These are phyloP conservation scores for Pseudorhiza aurosa DNA, from an alignment of 30 jellyfish, hydroid and myxozoan species.

Conservation along the genomic window DNA sequence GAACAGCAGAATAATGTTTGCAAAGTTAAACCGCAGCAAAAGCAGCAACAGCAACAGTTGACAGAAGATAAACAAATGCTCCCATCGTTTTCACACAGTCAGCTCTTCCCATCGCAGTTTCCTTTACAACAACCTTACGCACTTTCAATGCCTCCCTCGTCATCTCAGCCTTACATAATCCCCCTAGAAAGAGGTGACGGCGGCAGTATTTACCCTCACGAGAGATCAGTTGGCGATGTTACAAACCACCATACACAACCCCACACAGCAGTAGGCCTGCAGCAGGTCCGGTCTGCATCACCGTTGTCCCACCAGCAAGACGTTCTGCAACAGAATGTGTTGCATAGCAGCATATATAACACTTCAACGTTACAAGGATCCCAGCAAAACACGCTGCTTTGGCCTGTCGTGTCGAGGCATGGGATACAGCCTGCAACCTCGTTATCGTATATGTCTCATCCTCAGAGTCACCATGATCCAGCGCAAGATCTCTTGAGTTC, in stretches of 20 bases:
- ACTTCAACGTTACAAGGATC: constrained; percentile 69
- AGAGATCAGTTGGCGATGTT: constrained; percentile 51
- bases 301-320: constrained; percentile 84
- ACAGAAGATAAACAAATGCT: constrained; percentile 39
- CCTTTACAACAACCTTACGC: constrained; percentile 58
- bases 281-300: constrained; percentile 66
- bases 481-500: constrained; percentile 60
- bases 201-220: constrained; percentile 34
- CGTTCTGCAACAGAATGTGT: constrained; percentile 36
- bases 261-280: constrained; percentile 47
- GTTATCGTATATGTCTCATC: constrained; percentile 56
- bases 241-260: constrained; percentile 65
- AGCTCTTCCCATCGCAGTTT: constrained; percentile 50
- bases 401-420: constrained; percentile 89
- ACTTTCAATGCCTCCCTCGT: constrained; percentile 31
- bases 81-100: constrained; percentile 46
- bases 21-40: constrained; percentile 97
- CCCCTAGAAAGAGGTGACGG: constrained; percentile 34
- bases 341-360: constrained; percentile 66
- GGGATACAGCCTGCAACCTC: constrained; percentile 68
- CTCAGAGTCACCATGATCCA: constrained; percentile 47
- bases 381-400: constrained; percentile 79
- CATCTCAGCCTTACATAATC: constrained; percentile 43
- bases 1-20: constrained; percentile 88
- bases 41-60: constrained; percentile 58